These are phyloP conservation scores for Xestia sexstrigata DNA, from an alignment of 2,888 invertebrate species.

Conservation along the genomic window DNA sequence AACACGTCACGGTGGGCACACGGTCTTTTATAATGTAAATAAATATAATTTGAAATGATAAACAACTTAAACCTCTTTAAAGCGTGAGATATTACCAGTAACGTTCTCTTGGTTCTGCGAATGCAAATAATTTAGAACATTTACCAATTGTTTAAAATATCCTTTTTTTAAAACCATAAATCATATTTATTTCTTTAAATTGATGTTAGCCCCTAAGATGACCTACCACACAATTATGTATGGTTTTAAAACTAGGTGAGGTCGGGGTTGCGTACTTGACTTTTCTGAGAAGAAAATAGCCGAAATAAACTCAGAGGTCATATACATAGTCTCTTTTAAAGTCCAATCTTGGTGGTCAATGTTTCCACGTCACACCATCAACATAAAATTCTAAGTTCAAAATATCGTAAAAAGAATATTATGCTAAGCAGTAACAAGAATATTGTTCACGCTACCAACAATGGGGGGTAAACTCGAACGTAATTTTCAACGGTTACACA, in stretches of 20 bases:
- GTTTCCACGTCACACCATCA: not conserved
- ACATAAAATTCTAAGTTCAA: slow-evolving; percentile 9
- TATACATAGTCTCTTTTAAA: not conserved
- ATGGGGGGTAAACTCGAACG: slow-evolving; percentile 44
- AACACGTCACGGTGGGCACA: not conserved
- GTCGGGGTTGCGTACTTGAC: not conserved
- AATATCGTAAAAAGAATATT: slow-evolving; percentile 16
- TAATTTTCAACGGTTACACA: slow-evolving; percentile 68
- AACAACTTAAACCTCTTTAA: not conserved
- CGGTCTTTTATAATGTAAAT: not conserved
- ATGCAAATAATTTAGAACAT: not conserved
- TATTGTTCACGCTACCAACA: slow-evolving; percentile 52
- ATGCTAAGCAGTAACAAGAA: slow-evolving; percentile 4
- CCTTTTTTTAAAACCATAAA: not conserved
- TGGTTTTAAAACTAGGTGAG: not conserved
- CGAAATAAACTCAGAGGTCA: not conserved
- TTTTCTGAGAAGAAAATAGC: not conserved
- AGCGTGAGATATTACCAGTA: not conserved
- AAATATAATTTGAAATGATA: not conserved
- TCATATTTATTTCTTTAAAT: no score
- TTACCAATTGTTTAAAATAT: not conserved
- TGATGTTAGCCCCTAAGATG: no score
- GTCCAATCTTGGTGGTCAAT: not conserved
- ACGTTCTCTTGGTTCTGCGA: not conserved
- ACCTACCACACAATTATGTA: no score